Evolutionary conservation across 2,797 vertebrate genomes (phyloP).

Genomic region (Morus bassanus): DNA sequence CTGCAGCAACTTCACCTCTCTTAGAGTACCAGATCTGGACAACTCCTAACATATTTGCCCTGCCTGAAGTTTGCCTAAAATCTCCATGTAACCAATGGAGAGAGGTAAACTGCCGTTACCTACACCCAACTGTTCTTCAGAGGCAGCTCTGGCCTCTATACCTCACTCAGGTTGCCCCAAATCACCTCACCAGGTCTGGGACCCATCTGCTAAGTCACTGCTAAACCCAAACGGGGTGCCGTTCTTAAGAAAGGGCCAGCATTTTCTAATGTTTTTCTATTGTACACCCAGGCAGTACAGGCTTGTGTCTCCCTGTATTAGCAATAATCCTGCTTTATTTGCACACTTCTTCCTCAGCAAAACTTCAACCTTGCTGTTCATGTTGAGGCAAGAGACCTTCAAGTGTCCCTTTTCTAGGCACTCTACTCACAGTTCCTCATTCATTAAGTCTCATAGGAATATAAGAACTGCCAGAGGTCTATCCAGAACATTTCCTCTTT

Average conservation of each 20-base stretch:
- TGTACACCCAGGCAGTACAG: neutral
- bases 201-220: neutral
- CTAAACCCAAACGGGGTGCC: neutral
- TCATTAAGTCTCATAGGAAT: neutral
- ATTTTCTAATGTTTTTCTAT: neutral
- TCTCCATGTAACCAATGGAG: neutral
- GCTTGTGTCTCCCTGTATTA: neutral
- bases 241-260: neutral
- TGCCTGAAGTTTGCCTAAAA: neutral
- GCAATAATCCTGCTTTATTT: neutral
- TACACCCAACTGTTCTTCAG: neutral
- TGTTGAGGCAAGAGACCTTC: neutral
- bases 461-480: neutral
- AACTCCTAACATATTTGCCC: neutral
- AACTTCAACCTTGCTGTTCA: neutral
- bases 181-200: neutral
- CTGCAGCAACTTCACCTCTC: neutral
- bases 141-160: neutral
- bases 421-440: rapidly evolving
- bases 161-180: neutral
- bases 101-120: neutral
- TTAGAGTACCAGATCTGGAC: neutral
- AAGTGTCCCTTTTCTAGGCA: neutral
- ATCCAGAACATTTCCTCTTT: neutral
- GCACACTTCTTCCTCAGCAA: neutral